phyloP scores from a whole-genome alignment of 2,797 vertebrate genomes.

The Ispidina picta region DNA sequence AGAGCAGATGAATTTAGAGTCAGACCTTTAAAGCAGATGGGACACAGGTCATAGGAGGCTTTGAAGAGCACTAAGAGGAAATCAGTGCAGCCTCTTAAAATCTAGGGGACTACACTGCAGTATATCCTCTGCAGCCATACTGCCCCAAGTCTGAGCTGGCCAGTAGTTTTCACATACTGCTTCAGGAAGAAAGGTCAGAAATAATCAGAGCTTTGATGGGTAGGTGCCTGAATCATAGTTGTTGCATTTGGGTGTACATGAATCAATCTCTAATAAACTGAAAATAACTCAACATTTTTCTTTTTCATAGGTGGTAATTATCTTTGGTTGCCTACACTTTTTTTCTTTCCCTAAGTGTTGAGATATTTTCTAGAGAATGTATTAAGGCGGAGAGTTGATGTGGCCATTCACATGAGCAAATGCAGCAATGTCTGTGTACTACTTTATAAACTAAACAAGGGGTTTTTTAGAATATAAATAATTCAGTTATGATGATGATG shows the following conservation, averaged over 20 bases:
- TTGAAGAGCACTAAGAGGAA: neutral
- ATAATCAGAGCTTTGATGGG: neutral
- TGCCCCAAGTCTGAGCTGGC: neutral
- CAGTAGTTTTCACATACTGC: neutral
- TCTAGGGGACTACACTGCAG: no score
- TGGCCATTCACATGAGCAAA: neutral
- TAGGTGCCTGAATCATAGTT: neutral
- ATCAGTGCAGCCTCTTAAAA: neutral
- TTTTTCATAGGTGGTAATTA: neutral
- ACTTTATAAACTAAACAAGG: neutral
- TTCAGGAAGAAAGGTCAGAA: neutral
- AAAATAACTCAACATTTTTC: neutral
- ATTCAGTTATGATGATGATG: slow-evolving; percentile 21
- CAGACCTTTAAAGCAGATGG: neutral
- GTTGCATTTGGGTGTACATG: neutral
- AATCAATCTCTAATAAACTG: neutral
- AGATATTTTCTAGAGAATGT: neutral
- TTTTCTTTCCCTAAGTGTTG: neutral
- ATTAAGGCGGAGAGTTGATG: neutral
- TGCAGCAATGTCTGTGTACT: neutral
- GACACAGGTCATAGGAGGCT: neutral
- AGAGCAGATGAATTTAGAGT: neutral
- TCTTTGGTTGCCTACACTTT: neutral
- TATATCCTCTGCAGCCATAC: neutral
- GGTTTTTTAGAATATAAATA: neutral